Conservation (phyloP, 2,113 vertebrate genomes). For the Sarotherodon lohbergeri region DNA sequence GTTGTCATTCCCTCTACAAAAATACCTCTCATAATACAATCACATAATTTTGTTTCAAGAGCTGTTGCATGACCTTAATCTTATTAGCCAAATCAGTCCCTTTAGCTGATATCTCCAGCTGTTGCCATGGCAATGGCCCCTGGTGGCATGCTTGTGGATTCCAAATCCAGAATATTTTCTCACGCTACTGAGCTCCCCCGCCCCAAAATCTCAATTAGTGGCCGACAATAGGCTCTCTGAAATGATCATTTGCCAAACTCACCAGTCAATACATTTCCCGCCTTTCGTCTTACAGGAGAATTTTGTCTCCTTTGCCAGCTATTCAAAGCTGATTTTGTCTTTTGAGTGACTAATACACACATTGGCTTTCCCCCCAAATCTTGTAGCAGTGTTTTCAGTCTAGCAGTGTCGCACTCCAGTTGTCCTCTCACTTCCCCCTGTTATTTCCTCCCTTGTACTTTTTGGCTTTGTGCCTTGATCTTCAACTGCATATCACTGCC, state of each 20-base stretch:
- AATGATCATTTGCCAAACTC: not conserved
- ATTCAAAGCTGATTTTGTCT: not conserved
- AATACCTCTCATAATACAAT: not conserved
- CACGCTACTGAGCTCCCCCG: not conserved
- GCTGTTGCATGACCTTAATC: conserved; percentile 8
- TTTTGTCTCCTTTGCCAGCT: not conserved
- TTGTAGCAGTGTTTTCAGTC: not conserved
- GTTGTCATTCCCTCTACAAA: not conserved
- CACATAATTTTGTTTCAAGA: not conserved
- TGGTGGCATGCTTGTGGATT: not conserved
- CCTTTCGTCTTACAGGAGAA: not conserved
- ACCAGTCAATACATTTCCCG: not conserved
- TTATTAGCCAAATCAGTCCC: not conserved
- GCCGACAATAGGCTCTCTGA: conserved; percentile 33
- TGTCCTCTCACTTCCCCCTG: not conserved
- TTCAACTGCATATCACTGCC: not conserved
- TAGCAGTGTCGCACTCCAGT: not conserved
- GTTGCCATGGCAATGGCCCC: conserved; percentile 36
- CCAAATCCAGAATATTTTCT: conserved; percentile 21
- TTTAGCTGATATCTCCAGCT: not conserved
- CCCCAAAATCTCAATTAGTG: conserved; percentile 36
- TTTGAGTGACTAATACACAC: not conserved
- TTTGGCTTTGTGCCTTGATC: not conserved
- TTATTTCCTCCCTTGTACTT: not conserved
- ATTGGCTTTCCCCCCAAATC: not conserved